phyloP scores from a whole-genome alignment of 2,113 vertebrate genomes.

The Bujurquina vittata region DNA sequence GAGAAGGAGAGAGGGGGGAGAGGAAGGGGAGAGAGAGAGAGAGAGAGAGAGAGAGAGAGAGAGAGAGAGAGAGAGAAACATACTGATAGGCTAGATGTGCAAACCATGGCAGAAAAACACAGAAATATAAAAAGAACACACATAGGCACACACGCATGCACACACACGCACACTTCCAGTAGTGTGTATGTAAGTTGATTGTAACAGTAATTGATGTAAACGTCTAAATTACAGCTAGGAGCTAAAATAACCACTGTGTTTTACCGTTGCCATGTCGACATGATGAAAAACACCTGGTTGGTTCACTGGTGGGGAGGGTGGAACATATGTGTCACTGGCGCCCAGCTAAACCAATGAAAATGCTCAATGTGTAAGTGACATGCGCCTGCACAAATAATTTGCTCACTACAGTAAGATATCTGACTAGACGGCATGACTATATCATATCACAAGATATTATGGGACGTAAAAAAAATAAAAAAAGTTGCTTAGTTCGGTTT shows the following conservation, averaged over 20 bases:
- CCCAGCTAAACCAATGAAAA: constrained; percentile 54
- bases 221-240: constrained; percentile 81
- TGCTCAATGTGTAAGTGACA: constrained; percentile 34
- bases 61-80: constrained; percentile 32
- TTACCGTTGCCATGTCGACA: constrained; percentile 77
- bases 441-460: constrained; percentile 34
- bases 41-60: constrained; percentile 17
- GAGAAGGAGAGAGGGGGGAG: not conserved
- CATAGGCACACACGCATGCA: constrained; percentile 5
- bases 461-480: constrained; percentile 3
- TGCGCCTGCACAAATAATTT: constrained; percentile 62
- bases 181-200: constrained; percentile 71
- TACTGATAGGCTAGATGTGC: constrained; percentile 25
- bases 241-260: constrained; percentile 80
- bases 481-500: not conserved
- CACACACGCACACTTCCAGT: constrained; percentile 24
- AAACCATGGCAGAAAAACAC: constrained; percentile 38
- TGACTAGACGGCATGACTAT: constrained; percentile 32
- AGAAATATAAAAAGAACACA: constrained; percentile 46
- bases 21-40: not conserved
- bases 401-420: not conserved
- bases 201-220: constrained; percentile 82
- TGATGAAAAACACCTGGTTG: constrained; percentile 78
- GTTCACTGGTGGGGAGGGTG: constrained; percentile 56
- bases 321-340: constrained; percentile 63